Evolutionary conservation across 1,140 invertebrate genomes (phyloP), one percentile per base, ranked within the genome.

Genomic region (Aporrectodea caliginosa): DNA sequence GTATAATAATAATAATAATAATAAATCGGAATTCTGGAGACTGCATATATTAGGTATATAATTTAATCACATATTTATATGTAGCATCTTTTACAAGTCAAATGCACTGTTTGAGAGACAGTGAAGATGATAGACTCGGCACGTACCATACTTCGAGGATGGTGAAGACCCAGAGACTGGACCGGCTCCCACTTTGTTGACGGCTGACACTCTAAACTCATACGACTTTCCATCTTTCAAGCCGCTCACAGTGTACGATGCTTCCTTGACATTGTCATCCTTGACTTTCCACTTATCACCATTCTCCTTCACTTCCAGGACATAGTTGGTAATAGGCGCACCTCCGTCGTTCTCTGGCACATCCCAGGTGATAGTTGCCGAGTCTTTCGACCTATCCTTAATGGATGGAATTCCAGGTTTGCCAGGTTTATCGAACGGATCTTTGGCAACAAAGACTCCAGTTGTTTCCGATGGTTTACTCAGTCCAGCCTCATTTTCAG

Each of bases 191-290:
- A 94, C 97, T 85, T 97, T 97, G 88, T 99, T 99, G 0, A 98
- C 93, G 29, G 98, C 97, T 87, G 94, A 94, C 0, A 99, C 92
- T 78, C 98, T 92, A 91, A 99, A 99, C 88, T 98, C 95, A 86
- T 99, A 99, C 88, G 97, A 95, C 84, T 96, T 94, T 35, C 95
- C 95, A 89, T 98, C 95, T 1, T 91, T 93, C 2, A 99, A 88
- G 82, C 94, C 93, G 58, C 77, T 85, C 0, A 87, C 84, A n/a
- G 80, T 84, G 73, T 84, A 86, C 14, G 71, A 84, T 22, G 83
- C 85, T 1, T 85, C 85, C 86, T 96, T 95, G 0, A 94, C 94
- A 79, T 95, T 93, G 73, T 84, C 80, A 73, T 81, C 84, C 43
- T 82, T 83, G 35, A 80, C 78, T 27, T 84, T 77, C 88, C 87